These are phyloP conservation scores for Sycophila texana DNA, from an alignment of 2,888 invertebrate species.

Conservation along the genomic window DNA sequence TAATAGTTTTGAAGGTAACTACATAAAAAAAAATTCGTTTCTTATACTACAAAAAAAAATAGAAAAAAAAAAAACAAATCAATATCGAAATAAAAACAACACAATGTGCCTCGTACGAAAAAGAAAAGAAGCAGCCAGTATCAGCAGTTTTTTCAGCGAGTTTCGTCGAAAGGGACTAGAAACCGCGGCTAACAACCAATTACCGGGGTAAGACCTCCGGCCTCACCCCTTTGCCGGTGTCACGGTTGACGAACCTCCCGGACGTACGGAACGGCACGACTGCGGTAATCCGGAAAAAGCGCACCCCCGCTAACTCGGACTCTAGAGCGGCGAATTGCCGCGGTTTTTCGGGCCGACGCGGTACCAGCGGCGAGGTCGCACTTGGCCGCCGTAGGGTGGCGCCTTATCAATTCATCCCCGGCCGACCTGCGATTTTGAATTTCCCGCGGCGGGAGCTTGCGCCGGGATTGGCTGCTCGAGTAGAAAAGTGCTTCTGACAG, in stretches of 20 bases:
- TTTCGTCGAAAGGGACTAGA: too few relatives aligned
- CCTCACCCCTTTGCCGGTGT: background rate
- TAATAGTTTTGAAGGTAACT: too few relatives aligned
- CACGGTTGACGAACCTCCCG: background rate
- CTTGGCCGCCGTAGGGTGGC: constrained; percentile 17
- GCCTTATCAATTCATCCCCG: constrained; percentile 37
- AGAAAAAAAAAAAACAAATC: too few relatives aligned
- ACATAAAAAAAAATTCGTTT: too few relatives aligned
- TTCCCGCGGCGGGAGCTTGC: constrained; percentile 24
- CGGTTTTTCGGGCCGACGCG: background rate
- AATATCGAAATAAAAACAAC: too few relatives aligned
- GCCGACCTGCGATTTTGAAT: constrained; percentile 15
- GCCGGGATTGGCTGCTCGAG: background rate
- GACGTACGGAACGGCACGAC: too few relatives aligned
- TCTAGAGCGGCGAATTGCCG: background rate
- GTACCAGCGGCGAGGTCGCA: constrained; percentile 7
- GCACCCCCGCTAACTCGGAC: background rate
- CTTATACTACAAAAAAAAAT: too few relatives aligned
- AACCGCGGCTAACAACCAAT: too few relatives aligned
- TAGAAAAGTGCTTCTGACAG: background rate
- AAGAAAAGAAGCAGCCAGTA: too few relatives aligned
- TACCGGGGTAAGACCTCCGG: background rate
- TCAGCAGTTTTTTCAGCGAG: too few relatives aligned
- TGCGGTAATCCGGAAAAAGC: background rate
- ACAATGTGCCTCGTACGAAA: too few relatives aligned